A percentile compares a stretch with the other conserved stretches of the same genome.
These are phyloP conservation scores for Aphrocallistes beatrix DNA, from an alignment of 37 sponge, comb jelly and placozoan species.

Conservation along the genomic window DNA sequence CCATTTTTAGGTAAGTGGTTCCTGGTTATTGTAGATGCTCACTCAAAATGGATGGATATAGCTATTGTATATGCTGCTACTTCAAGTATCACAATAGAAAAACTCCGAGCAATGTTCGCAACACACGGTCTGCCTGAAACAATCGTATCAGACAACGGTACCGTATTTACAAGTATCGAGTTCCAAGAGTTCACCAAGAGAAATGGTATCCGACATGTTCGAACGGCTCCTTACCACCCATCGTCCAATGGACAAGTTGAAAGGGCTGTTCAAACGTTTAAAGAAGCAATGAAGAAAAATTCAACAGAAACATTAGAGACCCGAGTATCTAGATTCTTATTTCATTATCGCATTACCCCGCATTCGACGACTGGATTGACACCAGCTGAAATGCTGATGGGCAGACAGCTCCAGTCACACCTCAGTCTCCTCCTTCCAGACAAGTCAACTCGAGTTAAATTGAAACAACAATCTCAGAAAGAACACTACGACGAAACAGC, in stretches of 20 bases:
- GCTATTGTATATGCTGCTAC: background rate
- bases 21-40: constrained; percentile 27
- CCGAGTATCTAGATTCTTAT: constrained; percentile 21
- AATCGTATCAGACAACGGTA: constrained; percentile 39
- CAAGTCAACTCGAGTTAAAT: constrained; percentile 1
- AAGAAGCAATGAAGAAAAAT: constrained; percentile 21
- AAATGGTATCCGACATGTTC: constrained; percentile 27
- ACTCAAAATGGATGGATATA: constrained; percentile 38
- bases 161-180: constrained; percentile 25
- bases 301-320: background rate
- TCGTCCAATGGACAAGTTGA: constrained; percentile 35
- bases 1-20: constrained; percentile 22
- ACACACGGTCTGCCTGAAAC: constrained; percentile 28
- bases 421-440: constrained; percentile 19
- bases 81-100: constrained; percentile 10
- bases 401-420: constrained; percentile 23
- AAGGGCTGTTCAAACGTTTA: constrained; percentile 35
- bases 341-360: constrained; percentile 27
- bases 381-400: constrained; percentile 26
- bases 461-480: background rate
- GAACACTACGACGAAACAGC: background rate
- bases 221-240: constrained; percentile 28
- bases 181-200: constrained; percentile 6
- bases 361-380: constrained; percentile 19
- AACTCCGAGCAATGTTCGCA: constrained; percentile 23